phyloP scores from a whole-genome alignment of 1,140 invertebrate species.

The Trinorchestia longiramus region DNA sequence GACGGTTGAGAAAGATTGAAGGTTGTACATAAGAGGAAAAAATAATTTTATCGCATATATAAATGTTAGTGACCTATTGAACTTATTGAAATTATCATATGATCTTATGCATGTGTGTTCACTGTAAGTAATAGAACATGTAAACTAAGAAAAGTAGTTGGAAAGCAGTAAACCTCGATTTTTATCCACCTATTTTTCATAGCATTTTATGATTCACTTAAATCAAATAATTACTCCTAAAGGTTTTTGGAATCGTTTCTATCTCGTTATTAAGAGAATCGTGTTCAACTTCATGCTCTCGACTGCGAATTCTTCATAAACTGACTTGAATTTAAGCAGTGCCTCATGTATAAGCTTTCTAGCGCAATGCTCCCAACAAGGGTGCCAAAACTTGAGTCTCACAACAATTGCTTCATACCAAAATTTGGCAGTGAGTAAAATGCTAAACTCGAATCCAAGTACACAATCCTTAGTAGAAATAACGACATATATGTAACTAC shows the following conservation, averaged over 20 bases:
- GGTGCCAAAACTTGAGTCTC: background rate
- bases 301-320: background rate
- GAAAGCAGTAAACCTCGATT: background rate
- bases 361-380: too few relatives aligned
- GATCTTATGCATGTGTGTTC: background rate
- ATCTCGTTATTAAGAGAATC: background rate
- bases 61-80: background rate
- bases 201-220: background rate
- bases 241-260: background rate
- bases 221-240: background rate
- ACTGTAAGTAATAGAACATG: background rate
- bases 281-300: background rate
- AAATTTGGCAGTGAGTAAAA: background rate
- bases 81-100: background rate
- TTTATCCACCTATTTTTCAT: background rate
- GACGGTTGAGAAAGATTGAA: background rate
- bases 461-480: background rate
- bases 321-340: slow-evolving; percentile 8
- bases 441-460: background rate
- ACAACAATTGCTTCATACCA: background rate
- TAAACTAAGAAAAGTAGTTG: background rate
- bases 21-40: background rate
- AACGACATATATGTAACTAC: background rate
- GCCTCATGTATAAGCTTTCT: background rate
- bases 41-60: background rate